Evolutionary conservation across 2,113 vertebrate species (phyloP), one percentile per base, ranked within the genome.

Genomic region (Cyanoderma ruficeps): DNA sequence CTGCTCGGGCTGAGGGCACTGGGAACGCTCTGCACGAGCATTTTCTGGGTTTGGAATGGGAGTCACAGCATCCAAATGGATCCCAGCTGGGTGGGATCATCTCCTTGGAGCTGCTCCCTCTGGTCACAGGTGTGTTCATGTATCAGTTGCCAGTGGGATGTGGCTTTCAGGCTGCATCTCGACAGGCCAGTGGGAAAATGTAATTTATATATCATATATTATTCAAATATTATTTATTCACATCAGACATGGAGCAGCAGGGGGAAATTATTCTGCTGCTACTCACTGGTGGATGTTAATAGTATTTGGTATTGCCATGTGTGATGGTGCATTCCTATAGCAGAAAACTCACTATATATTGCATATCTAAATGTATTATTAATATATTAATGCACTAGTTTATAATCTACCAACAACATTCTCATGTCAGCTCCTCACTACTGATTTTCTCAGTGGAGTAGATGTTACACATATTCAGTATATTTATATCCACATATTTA

Each of bases 381-480:
- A 65, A 50, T 55, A 12, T 28, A 17, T 76, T 33, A 28, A 37
- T 56, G 27, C 56, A 14, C 7, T 39, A 2, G 2, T 80, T 57
- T 42, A 25, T 80, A 25, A 37, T 53, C 9, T 6, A 3, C 23
- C 46, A 24, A 7, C 42, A 59, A 0, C 24, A 18, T 39, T 28
- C 55, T 57, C 56, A 8, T 15, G 9, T 11, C 55, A 59, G 33
- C 69, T 90, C 46, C 47, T 87, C 28, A 5, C 17, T 67, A 0
- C 27, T 70, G 2, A 15, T 55, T 42, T 56, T 31, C n/a, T 57
- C 22, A 41, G 21, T 46, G 35, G 31, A 68, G 53, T 4, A 35
- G 47, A 10, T 53, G 15, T 56, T 37, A 5, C 3, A 4, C 33
- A 0, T 20, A 19, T 17, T 67, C 33, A 75, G 0, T 49, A 3